phyloP scores from a whole-genome alignment of 2,888 invertebrate species.

The Cantharis nigra region DNA sequence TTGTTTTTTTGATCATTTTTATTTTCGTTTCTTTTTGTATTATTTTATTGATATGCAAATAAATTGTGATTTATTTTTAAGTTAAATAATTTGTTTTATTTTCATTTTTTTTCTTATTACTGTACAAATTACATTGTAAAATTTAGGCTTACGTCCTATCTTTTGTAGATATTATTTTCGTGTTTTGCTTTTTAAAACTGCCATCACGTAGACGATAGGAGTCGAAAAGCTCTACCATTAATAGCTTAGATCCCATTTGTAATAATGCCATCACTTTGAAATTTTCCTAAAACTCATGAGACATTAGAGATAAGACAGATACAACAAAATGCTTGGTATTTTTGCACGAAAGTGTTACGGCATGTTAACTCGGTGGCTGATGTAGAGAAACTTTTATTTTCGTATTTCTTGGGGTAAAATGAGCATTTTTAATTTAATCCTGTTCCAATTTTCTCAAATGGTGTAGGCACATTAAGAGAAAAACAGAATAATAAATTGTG shows the following conservation, averaged over 20 bases:
- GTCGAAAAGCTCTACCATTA: neutral
- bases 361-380: neutral
- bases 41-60: constrained; percentile 18
- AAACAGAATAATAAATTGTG: neutral
- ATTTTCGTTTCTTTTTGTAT: neutral
- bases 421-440: neutral
- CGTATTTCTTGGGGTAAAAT: neutral
- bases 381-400: too few species aligned
- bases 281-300: neutral
- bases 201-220: neutral
- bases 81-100: neutral
- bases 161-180: neutral
- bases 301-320: neutral
- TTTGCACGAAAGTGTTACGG: neutral
- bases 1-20: constrained; percentile 8
- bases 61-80: constrained; percentile 28
- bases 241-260: neutral
- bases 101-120: neutral
- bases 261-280: neutral
- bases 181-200: neutral
- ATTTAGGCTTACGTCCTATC: neutral
- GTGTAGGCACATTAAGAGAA: neutral
- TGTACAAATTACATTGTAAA: neutral
- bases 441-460: neutral
- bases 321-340: neutral